Percentiles rank a stretch among this genome's conserved stretches.
These are phyloP conservation scores for Pitta sordida DNA, from an alignment of 2,113 vertebrate species.

Conservation along the genomic window DNA sequence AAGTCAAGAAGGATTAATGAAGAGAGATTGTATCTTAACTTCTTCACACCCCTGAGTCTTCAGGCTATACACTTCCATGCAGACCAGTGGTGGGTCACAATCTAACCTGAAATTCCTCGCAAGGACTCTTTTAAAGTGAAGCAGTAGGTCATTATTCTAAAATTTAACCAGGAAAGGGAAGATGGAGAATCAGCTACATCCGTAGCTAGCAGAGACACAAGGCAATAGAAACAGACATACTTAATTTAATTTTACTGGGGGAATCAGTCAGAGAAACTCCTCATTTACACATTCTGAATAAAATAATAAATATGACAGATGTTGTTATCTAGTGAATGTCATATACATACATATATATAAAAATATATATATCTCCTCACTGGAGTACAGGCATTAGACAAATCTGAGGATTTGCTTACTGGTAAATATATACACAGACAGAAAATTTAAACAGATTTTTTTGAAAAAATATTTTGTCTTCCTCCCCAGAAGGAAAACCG, in stretches of 20 bases:
- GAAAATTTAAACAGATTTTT: background rate
- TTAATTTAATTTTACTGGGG: background rate
- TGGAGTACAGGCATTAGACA: background rate
- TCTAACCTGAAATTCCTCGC: background rate
- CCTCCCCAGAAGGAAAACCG: background rate
- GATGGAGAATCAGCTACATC: background rate
- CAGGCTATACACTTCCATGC: background rate
- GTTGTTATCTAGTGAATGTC: background rate
- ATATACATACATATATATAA: too few relatives aligned
- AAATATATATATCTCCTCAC: too few relatives aligned
- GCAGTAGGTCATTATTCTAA: background rate
- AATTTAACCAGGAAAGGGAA: background rate
- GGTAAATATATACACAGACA: background rate
- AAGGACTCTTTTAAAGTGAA: background rate
- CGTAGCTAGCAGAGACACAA: background rate
- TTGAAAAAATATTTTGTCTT: fast-evolving
- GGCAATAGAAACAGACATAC: background rate
- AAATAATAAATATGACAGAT: background rate
- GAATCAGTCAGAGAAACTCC: background rate
- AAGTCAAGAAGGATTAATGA: background rate
- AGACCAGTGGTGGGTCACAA: background rate
- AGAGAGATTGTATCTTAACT: background rate
- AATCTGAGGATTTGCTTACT: background rate
- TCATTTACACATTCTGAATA: background rate
- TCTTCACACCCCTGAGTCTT: background rate